Percentiles rank a stretch among this genome's conserved stretches.
These are phyloP conservation scores for Scylla paramamosain DNA, from an alignment of 1,140 invertebrate genomes.

Conservation along the genomic window DNA sequence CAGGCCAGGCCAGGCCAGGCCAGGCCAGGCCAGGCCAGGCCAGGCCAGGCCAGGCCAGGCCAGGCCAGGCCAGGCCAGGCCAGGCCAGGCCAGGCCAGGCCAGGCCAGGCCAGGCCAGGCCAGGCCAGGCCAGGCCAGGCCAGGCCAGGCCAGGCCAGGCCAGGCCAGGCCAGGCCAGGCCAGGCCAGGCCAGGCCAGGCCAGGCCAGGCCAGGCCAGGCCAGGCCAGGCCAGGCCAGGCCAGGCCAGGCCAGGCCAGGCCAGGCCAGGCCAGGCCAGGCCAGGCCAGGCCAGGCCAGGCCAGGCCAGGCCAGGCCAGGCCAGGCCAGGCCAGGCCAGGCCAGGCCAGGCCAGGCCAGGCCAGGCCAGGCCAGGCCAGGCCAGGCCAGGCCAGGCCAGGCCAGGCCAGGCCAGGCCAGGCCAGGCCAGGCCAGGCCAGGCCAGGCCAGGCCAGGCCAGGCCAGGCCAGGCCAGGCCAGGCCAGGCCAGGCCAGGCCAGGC, in stretches of 20 bases:
- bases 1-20: slow-evolving; percentile 56
- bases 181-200: slow-evolving; percentile 67
- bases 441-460: not conserved
- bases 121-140: slow-evolving; percentile 26
- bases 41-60: slow-evolving; percentile 38
- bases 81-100: slow-evolving; percentile 46
- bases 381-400: slow-evolving; percentile 67
- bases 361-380: slow-evolving; percentile 49
- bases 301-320: slow-evolving; percentile 62
- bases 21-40: slow-evolving; percentile 64
- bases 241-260: slow-evolving; percentile 1
- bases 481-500: slow-evolving; percentile 36
- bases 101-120: slow-evolving; percentile 60
- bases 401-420: slow-evolving; percentile 76
- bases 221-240: slow-evolving; percentile 40
- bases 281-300: not conserved
- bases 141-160: slow-evolving; percentile 34
- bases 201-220: slow-evolving; percentile 49
- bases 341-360: slow-evolving; percentile 65
- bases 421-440: slow-evolving; percentile 71
- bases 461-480: slow-evolving; percentile 45
- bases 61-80: slow-evolving; percentile 56
- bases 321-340: slow-evolving; percentile 69
- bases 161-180: slow-evolving; percentile 31
- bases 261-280: slow-evolving; percentile 21